Evolutionary conservation across 2,113 vertebrate genomes (phyloP).

Genomic region (Brachyhypopomus occidentalis): DNA sequence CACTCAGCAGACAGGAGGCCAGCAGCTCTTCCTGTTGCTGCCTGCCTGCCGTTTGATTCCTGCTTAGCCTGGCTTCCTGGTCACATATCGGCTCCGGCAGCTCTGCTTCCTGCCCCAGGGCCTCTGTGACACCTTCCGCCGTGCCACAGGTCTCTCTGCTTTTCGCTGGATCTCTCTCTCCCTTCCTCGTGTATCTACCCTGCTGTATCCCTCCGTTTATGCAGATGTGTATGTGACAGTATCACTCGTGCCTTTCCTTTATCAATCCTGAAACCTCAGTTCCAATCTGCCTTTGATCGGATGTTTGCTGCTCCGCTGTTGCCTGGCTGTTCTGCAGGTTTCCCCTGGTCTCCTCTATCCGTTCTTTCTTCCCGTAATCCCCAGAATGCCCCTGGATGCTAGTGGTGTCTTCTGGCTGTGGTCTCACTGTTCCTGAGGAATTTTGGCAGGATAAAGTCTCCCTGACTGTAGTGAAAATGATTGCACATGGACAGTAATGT

Average conservation of each 20-base stretch:
- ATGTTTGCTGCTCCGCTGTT: background rate
- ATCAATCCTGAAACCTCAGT: background rate
- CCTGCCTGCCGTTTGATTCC: conserved; percentile 55
- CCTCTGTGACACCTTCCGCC: conserved; percentile 32
- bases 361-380: conserved; percentile 55
- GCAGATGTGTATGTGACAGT: background rate
- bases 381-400: background rate
- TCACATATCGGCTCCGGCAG: conserved; percentile 58
- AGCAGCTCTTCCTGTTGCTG: conserved; percentile 55
- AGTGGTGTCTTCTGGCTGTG: background rate
- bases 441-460: conserved; percentile 10
- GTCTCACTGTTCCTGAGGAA: background rate
- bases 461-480: background rate
- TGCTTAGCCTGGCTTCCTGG: conserved; percentile 59
- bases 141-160: background rate
- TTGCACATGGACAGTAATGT: background rate
- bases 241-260: background rate
- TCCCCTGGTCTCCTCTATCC: conserved; percentile 6
- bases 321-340: background rate
- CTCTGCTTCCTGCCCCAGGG: conserved; percentile 56
- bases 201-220: no score
- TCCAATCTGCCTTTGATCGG: background rate
- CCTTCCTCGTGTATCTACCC: background rate
- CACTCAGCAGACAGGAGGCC: conserved; percentile 61
- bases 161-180: background rate